Conservation (phyloP, 1,140 invertebrate genomes). For the Drosophila bocqueti region DNA sequence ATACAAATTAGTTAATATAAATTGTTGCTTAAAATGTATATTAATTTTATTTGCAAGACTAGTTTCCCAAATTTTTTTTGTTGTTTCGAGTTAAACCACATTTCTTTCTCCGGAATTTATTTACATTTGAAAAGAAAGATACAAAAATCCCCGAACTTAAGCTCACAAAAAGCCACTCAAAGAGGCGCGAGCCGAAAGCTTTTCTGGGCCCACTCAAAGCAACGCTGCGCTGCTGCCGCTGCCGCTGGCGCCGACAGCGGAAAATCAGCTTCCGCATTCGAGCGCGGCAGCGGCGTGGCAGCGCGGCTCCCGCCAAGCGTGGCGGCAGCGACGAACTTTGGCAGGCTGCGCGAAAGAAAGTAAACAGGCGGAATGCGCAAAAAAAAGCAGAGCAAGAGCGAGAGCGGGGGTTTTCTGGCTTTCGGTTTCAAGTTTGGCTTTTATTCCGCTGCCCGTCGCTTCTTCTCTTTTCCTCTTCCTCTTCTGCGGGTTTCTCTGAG, state of each 20-base stretch:
- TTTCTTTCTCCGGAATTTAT: slow-evolving; percentile 7
- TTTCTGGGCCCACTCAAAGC: slow-evolving; percentile 57
- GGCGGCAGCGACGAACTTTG: slow-evolving; percentile 43
- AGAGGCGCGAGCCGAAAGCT: slow-evolving; percentile 51
- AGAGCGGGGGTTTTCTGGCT: slow-evolving; percentile 44
- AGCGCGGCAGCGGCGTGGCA: slow-evolving; percentile 1
- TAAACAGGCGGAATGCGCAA: slow-evolving; percentile 74
- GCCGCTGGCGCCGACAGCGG: slow-evolving; percentile 33
- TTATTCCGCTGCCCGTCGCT: slow-evolving; percentile 40
- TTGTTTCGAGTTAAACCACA: background rate
- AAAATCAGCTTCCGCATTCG: slow-evolving; percentile 67
- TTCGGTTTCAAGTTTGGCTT: slow-evolving; percentile 77
- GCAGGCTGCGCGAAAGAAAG: slow-evolving; percentile 76
- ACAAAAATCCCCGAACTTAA: slow-evolving; percentile 4
- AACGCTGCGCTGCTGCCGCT: slow-evolving; percentile 17
- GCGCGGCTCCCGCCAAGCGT: slow-evolving; percentile 29
- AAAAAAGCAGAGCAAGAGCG: slow-evolving; percentile 34
- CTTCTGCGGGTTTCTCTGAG: slow-evolving; percentile 25
- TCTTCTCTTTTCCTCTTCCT: slow-evolving; percentile 51
- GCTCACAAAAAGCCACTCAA: slow-evolving; percentile 38
- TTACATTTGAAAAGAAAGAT: slow-evolving; percentile 9
- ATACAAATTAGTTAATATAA: background rate
- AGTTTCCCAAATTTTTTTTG: background rate
- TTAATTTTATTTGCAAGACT: background rate
- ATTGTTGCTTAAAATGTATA: background rate